phyloP scores from a whole-genome alignment of 2,113 vertebrate species.

The Grantiella picta region DNA sequence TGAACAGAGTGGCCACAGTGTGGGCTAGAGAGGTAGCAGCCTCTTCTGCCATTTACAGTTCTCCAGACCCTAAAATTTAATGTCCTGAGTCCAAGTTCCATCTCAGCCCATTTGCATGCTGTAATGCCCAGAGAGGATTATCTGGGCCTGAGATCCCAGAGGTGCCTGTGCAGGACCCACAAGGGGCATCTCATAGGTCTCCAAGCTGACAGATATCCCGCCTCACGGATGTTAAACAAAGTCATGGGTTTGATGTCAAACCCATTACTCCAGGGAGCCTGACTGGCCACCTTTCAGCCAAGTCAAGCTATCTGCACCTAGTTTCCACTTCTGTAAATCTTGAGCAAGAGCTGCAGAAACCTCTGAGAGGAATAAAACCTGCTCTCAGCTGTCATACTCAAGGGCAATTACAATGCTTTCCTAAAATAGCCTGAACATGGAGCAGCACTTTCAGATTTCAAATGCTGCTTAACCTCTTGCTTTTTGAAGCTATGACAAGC shows the following conservation, averaged over 20 bases:
- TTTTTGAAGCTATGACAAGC: neutral
- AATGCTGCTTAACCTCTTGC: neutral
- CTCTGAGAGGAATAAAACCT: neutral
- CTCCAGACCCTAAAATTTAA: neutral
- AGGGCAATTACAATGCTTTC: neutral
- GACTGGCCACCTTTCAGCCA: neutral
- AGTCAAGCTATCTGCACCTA: neutral
- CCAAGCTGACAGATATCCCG: rapidly evolving
- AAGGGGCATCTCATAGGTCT: neutral
- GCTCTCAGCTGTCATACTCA: neutral
- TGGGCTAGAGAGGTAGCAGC: neutral
- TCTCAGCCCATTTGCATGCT: neutral
- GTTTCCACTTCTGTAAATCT: neutral
- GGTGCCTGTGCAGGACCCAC: neutral
- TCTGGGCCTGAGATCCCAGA: neutral
- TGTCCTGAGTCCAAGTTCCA: rapidly evolving
- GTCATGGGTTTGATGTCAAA: neutral
- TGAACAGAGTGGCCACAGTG: neutral
- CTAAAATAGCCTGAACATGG: neutral
- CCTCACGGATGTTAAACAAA: neutral
- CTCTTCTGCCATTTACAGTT: neutral
- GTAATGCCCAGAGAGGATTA: neutral
- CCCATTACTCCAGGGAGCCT: neutral
- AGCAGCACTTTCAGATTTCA: neutral
- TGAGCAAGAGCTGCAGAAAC: neutral